Percentiles rank a stretch among this genome's conserved stretches.
These are phyloP conservation scores for Telenomus remus DNA, from an alignment of 1,140 invertebrate species.

Conservation along the genomic window DNA sequence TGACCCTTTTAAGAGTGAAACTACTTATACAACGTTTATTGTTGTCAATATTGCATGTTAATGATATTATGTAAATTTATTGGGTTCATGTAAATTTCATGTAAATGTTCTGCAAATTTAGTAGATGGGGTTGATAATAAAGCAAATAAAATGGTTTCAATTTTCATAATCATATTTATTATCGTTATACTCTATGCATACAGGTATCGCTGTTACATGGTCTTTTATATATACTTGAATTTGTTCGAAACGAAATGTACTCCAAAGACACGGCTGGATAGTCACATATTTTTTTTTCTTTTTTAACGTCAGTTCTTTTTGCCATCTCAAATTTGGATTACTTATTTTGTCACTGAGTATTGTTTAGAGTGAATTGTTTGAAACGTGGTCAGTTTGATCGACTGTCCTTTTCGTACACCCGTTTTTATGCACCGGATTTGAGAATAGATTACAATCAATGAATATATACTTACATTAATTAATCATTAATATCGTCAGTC, in stretches of 20 bases:
- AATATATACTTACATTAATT: constrained; percentile 57
- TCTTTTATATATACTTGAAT: constrained; percentile 43
- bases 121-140: too few relatives aligned
- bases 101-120: too few relatives aligned
- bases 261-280: constrained; percentile 34
- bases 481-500: constrained; percentile 66
- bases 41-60: too few relatives aligned
- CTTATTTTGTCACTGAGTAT: background rate
- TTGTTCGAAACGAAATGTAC: constrained; percentile 45
- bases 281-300: constrained; percentile 6
- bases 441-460: constrained; percentile 59
- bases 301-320: constrained; percentile 19
- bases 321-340: background rate
- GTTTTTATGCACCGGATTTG: constrained; percentile 48
- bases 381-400: constrained; percentile 18
- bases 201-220: constrained; percentile 52
- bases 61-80: too few relatives aligned
- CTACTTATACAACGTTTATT: too few relatives aligned
- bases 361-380: constrained; percentile 32
- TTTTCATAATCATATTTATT: constrained; percentile 59
- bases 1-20: too few relatives aligned
- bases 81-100: too few relatives aligned
- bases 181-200: constrained; percentile 57
- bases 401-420: constrained; percentile 48
- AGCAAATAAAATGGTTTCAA: constrained; percentile 28